These are phyloP conservation scores for Dinothrombium tinctorium DNA, from an alignment of 1,140 invertebrate species.

Conservation along the genomic window DNA sequence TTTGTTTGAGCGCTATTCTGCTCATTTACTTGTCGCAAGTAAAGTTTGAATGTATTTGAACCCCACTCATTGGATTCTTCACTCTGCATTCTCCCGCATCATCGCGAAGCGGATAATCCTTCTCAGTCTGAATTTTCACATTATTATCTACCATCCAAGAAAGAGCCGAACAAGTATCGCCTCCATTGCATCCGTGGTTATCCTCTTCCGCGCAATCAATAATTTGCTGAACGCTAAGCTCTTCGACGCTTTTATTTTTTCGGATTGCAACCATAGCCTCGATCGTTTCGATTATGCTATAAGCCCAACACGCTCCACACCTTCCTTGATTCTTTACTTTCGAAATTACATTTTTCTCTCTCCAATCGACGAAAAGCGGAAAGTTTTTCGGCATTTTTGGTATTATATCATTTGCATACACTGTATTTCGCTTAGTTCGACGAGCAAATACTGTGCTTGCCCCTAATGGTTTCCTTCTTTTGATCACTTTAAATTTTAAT, in stretches of 20 bases:
- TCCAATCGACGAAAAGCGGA: conserved; percentile 22
- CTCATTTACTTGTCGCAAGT: conserved; percentile 27
- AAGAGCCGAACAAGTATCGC: conserved; percentile 49
- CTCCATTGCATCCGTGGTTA: conserved; percentile 51
- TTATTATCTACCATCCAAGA: conserved; percentile 39
- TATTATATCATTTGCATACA: conserved; percentile 8
- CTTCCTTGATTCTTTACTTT: conserved; percentile 41
- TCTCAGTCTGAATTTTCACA: conserved; percentile 29
- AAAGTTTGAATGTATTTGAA: conserved; percentile 21
- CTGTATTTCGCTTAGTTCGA: too few species aligned
- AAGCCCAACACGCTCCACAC: conserved; percentile 64
- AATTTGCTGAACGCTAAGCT: conserved; percentile 51
- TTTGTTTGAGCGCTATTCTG: neutral
- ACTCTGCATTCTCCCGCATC: conserved; percentile 30
- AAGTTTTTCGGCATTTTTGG: neutral
- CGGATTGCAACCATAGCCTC: conserved; percentile 49
- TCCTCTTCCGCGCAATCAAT: conserved; percentile 54
- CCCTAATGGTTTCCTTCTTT: too few species aligned
- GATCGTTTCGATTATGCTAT: conserved; percentile 45
- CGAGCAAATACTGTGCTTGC: too few species aligned
- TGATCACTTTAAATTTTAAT: neutral
- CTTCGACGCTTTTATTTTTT: conserved; percentile 16
- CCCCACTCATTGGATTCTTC: conserved; percentile 14
- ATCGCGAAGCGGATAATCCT: conserved; percentile 38
- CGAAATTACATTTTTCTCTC: conserved; percentile 38